Percentiles rank a stretch among this genome's conserved stretches.
phyloP scores from a whole-genome alignment of 2,113 vertebrate species.

The Campylorhamphus procurvoides region DNA sequence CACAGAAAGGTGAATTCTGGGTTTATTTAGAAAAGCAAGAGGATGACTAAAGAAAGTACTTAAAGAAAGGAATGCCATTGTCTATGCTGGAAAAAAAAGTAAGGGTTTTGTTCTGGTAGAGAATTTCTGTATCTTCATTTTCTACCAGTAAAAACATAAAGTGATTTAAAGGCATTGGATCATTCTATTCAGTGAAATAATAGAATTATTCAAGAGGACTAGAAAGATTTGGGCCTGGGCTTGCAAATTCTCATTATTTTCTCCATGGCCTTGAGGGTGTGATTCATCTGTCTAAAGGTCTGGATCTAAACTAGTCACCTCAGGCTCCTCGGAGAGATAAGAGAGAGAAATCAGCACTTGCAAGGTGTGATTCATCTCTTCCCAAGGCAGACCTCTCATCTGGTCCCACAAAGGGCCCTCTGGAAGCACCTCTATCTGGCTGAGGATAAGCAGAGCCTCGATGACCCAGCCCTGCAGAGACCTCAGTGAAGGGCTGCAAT shows the following conservation, averaged over 20 bases:
- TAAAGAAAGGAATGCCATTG: not conserved
- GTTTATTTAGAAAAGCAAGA: not conserved
- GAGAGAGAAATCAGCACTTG: not conserved
- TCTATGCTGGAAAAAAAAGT: not conserved
- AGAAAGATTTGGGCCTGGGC: not conserved
- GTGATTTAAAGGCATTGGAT: not conserved
- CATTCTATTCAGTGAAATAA: not conserved
- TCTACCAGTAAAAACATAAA: not conserved
- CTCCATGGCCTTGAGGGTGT: not conserved
- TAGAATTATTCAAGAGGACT: conserved; percentile 8
- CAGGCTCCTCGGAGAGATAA: conserved; percentile 3
- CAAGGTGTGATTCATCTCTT: conserved; percentile 11
- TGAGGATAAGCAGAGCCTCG: not conserved
- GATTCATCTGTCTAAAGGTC: conserved; percentile 5
- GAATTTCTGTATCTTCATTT: not conserved
- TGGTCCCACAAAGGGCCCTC: not conserved
- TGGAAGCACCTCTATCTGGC: not conserved
- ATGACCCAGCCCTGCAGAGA: not conserved
- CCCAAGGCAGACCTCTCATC: not conserved
- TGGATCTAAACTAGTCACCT: conserved; percentile 37
- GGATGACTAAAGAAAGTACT: not conserved
- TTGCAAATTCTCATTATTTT: conserved; percentile 27
- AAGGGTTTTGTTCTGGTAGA: not conserved
- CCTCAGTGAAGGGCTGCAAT: not conserved
- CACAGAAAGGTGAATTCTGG: not conserved